A percentile compares a stretch with the other conserved stretches of the same genome.
phyloP scores from a whole-genome alignment of 2,797 vertebrate species.

The Glossophaga mutica region DNA sequence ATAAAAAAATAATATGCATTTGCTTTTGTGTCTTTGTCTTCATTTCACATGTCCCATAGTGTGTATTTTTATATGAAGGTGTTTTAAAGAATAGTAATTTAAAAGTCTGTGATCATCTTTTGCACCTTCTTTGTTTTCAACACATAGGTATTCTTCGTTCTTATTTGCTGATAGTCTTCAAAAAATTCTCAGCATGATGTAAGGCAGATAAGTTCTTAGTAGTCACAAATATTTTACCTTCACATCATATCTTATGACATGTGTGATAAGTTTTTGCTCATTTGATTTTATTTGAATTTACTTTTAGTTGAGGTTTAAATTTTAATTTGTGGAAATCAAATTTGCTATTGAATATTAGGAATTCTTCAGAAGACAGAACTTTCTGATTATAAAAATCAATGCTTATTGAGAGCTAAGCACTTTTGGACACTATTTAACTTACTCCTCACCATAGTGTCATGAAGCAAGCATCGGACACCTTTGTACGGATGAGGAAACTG shows the following conservation, averaged over 20 bases:
- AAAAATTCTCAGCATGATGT: not conserved
- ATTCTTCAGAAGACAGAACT: not conserved
- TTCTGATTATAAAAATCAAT: not conserved
- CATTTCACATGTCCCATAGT: conserved; percentile 59
- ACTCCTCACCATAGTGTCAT: not conserved
- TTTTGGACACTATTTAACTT: not conserved
- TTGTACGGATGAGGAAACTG: not conserved
- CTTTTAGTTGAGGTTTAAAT: not conserved
- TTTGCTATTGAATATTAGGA: not conserved
- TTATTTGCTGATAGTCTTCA: not conserved
- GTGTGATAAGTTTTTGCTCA: not conserved
- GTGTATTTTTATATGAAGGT: not conserved
- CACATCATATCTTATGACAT: not conserved
- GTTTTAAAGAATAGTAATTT: conserved; percentile 7
- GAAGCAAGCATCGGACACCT: not conserved
- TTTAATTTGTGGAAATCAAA: not conserved
- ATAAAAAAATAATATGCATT: conserved; percentile 62
- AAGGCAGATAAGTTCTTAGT: not conserved
- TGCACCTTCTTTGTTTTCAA: conserved; percentile 18
- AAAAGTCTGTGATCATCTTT: conserved; percentile 19
- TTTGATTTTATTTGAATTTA: not conserved
- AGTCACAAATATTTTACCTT: conserved; percentile 27
- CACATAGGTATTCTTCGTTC: not conserved
- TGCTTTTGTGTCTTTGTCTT: conserved; percentile 73
- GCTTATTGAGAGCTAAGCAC: not conserved